Conservation (phyloP, 2,113 vertebrate species). For the Pituophis catenifer region DNA sequence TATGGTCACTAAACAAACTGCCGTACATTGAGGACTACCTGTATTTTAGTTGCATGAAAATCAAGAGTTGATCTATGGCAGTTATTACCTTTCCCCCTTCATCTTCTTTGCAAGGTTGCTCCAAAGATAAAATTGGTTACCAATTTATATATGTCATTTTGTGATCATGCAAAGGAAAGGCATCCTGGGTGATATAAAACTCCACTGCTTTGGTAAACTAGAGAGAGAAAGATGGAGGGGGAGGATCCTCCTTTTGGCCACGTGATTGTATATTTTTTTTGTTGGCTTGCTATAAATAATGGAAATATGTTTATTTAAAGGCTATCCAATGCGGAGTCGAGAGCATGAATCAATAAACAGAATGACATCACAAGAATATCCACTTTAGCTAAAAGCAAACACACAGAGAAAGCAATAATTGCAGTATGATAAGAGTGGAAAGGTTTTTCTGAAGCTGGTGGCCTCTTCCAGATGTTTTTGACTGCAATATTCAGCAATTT, state of each 20-base stretch:
- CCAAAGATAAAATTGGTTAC: not conserved
- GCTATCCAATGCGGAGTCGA: not conserved
- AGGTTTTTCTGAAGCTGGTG: not conserved
- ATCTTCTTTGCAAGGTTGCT: not conserved
- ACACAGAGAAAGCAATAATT: not conserved
- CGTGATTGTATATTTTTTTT: not conserved
- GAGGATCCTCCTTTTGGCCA: not conserved
- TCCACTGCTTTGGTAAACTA: not conserved
- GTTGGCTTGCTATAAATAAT: not conserved
- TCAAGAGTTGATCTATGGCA: not conserved
- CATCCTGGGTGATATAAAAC: not conserved
- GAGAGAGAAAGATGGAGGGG: not conserved
- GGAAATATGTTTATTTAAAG: not conserved
- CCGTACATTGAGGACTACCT: too few relatives aligned
- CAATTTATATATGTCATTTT: not conserved
- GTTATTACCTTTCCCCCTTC: not conserved
- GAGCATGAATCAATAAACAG: not conserved
- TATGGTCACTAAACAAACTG: too few relatives aligned
- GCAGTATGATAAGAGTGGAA: not conserved
- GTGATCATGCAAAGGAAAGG: not conserved
- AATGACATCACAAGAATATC: not conserved
- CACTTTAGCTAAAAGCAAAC: not conserved
- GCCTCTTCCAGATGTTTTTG: not conserved
- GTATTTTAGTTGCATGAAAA: not conserved
- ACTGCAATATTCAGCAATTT: not conserved